Base-by-base conservation (phyloP, 30 jellyfish, hydroid and myxozoan species). In the Sanderia malayensis region DNA sequence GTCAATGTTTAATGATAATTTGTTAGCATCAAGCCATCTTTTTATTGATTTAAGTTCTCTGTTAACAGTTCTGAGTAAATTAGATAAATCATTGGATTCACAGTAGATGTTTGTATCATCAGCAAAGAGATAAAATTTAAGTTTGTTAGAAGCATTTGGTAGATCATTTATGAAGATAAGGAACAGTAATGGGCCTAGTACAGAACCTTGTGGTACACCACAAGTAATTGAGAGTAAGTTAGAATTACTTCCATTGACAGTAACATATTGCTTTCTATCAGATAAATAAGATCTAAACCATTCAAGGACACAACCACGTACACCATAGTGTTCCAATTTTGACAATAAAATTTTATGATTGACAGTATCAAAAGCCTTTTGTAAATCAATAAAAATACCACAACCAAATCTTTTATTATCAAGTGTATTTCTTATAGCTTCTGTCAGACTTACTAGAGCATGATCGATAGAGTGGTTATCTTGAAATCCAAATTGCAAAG, bases 171-270 rank as follows among this genome's bases (percentile, higher is more conserved):
- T 70, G 74, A 4, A 70, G 31, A 57, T 57, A 57, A 57, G 68
- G 31, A 57, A 57, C 11, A 57, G 68, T 57, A 57, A 57, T 57
- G 74, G 69, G 44, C 74, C 74, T 30, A 70, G 74, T 70, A 70
- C 90, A 37, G 90, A 78, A 64, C 90, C 87, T 41, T 78, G 73
- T 32, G 90, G 87, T 64, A 66, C 90, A 64, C 90, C 86, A 28
- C 59, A 28, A 33, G 31, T 76, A 46, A 76, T 30, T 61, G 78
- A 3, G 23, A 15, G 11, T 62, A 62, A 66, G 52, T 22, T 46
- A 23, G 72, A 70, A 46, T 70, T 70, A 46, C 76, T 45, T 45
- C 75, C 82, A 70, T 70, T 57, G 31, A 57, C 68, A 57, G 68
- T n/a, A 57, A 57, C 68, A 24, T 6, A 57, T 57, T 57, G 68